Base-by-base conservation (phyloP, 1,140 invertebrate species). In the Zaprionus nigranus region DNA sequence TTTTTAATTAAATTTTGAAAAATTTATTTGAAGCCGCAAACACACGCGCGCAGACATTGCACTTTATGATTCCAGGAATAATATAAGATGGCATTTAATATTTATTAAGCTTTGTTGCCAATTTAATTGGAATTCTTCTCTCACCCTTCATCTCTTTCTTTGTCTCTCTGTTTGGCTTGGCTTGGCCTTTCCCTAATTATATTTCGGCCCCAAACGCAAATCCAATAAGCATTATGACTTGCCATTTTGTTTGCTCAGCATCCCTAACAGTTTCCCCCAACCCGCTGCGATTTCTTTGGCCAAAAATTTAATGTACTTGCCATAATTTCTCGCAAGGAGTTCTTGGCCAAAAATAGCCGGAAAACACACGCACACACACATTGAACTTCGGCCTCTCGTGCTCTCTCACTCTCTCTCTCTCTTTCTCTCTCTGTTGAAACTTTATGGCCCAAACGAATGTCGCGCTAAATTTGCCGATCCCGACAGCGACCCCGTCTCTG, bases 181-280 rank as follows among this genome's bases (percentile, higher is more conserved):
- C 38, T 43, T 64, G 82, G 81, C 64, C 81, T 70, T 62, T 70
- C 30, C 59, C 83, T 90, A 88, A 88, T 88, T 88, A 75, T 90
- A 81, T 88, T 83, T 81, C 43, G 69, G 67, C 58, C 63, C 28
- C 78, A 78, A 61, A 59, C 74, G 66, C 75, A 90, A 88, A 88
- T 88, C 84, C 85, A 88, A 88, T 88, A 88, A 90, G 78, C 71
- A 88, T 90, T 87, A 81, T 84, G 78, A 87, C 84, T 87, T 88
- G 82, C 77, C 78, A 61, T 78, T 77, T 75, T 69, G 61, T 53
- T 49, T 49, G 43, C 24, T 6, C 70, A 40, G 40, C 63, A 24
- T 46, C 49, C 17, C 40, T 5, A 40, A 36, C 28, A 53, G 43
- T 67, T 73, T n/a, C 54, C 54, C 81, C 36, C 28, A 40, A 26